Evolutionary conservation across 2,888 invertebrate species (phyloP), one percentile per base, ranked within the genome.

Genomic region (Eremobia ochroleuca): DNA sequence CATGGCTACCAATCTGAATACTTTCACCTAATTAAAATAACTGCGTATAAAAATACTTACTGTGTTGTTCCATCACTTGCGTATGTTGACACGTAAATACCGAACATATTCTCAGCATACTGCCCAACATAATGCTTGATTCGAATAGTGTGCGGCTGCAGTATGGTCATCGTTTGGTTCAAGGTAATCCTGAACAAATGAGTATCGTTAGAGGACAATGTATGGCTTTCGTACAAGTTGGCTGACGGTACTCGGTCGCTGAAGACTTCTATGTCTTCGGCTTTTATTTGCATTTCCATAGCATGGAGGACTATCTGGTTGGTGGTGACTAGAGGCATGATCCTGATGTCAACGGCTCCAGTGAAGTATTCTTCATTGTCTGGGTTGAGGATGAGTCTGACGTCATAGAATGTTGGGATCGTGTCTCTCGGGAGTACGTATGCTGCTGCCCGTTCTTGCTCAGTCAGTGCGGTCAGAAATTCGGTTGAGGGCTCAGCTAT

Each of bases 21-120:
- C 21, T 49, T 82, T 58, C 28, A 49, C 9, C 11, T 61, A 13
- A 61, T 69, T 59, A 81, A 52, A 85, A 78, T 74, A 28, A 58
- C 28, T 37, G 21, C 18, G 37, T 8, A 34, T 0, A 55, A 68
- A 67, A 70, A 82, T 87, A 95, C 96, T 95, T 89, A 96, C 96
- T 92, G 88, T 34, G 85, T 86, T 28, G 80, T 84, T 28, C 88
- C 90, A 25, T 87, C 83, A 21, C 92, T 85, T 11, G 89, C 84
- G 82, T 97, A 98, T 4, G 95, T 97, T 55, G 97, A 97, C 43
- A 97, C 94, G 85, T 98, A 98, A 43, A 98, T 97, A 34, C 98
- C 98, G 76, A 97, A 97, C 91, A 98, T 96, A 61, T 97, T 97
- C 31, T 95, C 95, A 55, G 97, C 97, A 76, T 98, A 97, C 5